phyloP scores from a whole-genome alignment of 2,888 invertebrate genomes.

The Creontiades dilutus region DNA sequence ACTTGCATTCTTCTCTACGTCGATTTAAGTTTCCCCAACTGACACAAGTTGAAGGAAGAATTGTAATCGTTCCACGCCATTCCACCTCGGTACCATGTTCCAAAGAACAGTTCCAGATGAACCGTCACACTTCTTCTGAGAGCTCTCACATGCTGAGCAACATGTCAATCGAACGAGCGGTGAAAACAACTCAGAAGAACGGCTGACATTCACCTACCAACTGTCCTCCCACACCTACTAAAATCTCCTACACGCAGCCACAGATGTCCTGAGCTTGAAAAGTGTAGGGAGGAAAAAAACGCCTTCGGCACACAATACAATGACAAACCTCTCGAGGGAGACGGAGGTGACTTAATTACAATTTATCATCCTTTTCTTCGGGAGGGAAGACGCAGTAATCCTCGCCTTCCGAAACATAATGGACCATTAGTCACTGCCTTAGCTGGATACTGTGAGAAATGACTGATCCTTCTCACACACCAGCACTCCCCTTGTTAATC shows the following conservation, averaged over 20 bases:
- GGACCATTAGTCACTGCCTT: conserved; percentile 30
- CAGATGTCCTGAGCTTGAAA: no score
- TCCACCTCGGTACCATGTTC: no score
- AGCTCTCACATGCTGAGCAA: background rate
- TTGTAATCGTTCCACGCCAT: no score
- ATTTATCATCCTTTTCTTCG: conserved; percentile 28
- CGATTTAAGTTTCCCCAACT: no score
- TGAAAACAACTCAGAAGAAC: background rate
- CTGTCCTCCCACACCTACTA: background rate
- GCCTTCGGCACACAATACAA: background rate
- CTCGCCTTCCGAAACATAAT: conserved; percentile 40
- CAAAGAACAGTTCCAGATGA: no score
- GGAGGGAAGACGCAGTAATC: conserved; percentile 3
- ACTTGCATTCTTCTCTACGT: no score
- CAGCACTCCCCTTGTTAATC: background rate
- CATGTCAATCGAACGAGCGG: background rate
- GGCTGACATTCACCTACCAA: background rate
- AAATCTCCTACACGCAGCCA: no score
- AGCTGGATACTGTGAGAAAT: conserved; percentile 21
- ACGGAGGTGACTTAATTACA: conserved; percentile 41
- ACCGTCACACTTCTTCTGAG: no score
- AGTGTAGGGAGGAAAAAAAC: background rate
- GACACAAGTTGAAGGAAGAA: no score
- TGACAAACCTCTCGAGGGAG: background rate
- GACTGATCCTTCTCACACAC: background rate